A percentile compares a stretch with the other conserved stretches of the same genome.
Evolutionary conservation across 2,113 vertebrate genomes (phyloP).

Genomic region (Labrus mixtus): DNA sequence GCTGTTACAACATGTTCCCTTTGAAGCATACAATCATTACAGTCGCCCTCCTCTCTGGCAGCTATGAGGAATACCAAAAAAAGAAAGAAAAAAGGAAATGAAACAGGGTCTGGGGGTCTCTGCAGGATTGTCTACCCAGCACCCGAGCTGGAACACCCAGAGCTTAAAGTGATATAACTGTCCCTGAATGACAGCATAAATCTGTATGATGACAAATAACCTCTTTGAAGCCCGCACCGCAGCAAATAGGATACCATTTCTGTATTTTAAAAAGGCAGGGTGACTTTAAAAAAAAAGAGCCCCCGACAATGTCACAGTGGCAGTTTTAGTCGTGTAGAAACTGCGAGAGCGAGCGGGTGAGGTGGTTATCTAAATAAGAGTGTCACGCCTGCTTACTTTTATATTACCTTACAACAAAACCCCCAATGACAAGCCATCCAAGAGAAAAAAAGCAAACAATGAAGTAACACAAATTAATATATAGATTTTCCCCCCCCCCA

Average conservation of each 20-base stretch:
- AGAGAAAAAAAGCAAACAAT: constrained; percentile 63
- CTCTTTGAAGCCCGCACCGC: constrained; percentile 78
- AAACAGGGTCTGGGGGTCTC: constrained; percentile 50
- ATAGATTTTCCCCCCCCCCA: constrained; percentile 58
- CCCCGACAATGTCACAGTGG: constrained; percentile 76
- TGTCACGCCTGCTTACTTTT: constrained; percentile 79
- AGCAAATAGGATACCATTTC: constrained; percentile 80
- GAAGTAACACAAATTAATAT: constrained; percentile 75
- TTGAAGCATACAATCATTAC: constrained; percentile 66
- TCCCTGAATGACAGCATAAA: constrained; percentile 83
- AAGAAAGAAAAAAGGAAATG: constrained; percentile 53
- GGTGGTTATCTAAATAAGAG: constrained; percentile 77
- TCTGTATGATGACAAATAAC: constrained; percentile 84
- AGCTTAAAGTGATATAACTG: constrained; percentile 85
- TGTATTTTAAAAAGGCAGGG: constrained; percentile 74
- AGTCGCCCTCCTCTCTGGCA: constrained; percentile 39
- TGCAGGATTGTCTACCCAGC: constrained; percentile 67
- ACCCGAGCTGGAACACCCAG: constrained; percentile 66
- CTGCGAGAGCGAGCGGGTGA: constrained; percentile 42
- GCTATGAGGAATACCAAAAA: constrained; percentile 54
- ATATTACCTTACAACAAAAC: constrained; percentile 67
- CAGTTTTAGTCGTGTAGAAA: constrained; percentile 71
- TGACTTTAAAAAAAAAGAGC: constrained; percentile 52
- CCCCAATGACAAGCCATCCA: constrained; percentile 52
- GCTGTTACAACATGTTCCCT: constrained; percentile 49